A percentile compares a stretch with the other conserved stretches of the same genome.
These are phyloP conservation scores for Neoitamus cyanurus DNA, from an alignment of 2,888 invertebrate species.

Conservation along the genomic window DNA sequence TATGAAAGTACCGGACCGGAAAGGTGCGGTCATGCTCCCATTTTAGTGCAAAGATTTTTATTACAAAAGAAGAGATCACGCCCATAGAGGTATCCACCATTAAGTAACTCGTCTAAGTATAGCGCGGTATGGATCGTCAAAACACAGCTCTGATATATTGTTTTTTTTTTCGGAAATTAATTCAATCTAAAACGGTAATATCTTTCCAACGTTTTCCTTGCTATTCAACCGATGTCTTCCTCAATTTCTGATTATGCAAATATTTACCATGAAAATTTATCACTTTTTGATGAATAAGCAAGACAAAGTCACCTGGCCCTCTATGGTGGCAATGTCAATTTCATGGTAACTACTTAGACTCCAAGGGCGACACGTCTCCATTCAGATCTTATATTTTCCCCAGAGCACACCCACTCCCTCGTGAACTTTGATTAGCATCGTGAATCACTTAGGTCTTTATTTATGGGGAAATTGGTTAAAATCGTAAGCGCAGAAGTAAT, in stretches of 20 bases:
- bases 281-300: conserved; percentile 30
- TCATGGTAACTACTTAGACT: conserved; percentile 19
- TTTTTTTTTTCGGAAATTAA: neutral
- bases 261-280: conserved; percentile 38
- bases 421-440: neutral
- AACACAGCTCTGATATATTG: neutral
- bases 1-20: too few species aligned
- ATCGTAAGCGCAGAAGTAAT: neutral
- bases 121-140: neutral
- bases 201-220: neutral
- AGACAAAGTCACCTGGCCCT: conserved; percentile 25
- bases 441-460: neutral
- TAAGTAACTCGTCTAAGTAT: neutral
- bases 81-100: neutral
- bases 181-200: conserved; percentile 23
- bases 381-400: neutral
- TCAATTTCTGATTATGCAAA: conserved; percentile 33
- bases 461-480: neutral
- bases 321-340: conserved; percentile 36
- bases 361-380: conserved; percentile 13
- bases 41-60: too few species aligned
- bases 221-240: conserved; percentile 27
- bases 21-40: too few species aligned
- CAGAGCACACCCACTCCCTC: conserved; percentile 19
- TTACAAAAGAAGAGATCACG: too few species aligned